These are phyloP conservation scores for Nothobranchius furzeri DNA, from an alignment of 2,113 vertebrate species.

Conservation along the genomic window DNA sequence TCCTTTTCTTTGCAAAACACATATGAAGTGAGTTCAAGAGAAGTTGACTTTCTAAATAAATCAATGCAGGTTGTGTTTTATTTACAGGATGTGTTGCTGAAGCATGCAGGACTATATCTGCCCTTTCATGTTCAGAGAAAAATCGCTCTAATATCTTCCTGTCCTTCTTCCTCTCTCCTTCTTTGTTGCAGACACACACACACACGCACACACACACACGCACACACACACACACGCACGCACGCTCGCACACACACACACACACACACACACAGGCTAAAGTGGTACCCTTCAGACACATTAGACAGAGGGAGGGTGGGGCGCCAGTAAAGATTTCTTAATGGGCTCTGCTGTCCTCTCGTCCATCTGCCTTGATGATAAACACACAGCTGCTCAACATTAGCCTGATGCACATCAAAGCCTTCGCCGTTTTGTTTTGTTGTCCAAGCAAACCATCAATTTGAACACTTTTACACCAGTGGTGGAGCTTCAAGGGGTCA, in stretches of 20 bases:
- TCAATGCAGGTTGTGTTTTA: too few species aligned
- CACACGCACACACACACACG: constrained; percentile 23
- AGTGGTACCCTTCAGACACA: constrained; percentile 74
- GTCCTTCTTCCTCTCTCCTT: not conserved
- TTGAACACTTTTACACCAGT: constrained; percentile 15
- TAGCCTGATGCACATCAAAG: constrained; percentile 44
- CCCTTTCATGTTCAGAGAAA: constrained; percentile 3
- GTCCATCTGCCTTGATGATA: constrained; percentile 72
- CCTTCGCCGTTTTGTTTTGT: constrained; percentile 20
- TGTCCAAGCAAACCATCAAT: constrained; percentile 17
- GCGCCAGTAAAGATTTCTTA: constrained; percentile 77
- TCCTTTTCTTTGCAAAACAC: too few species aligned
- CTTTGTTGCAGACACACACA: constrained; percentile 5
- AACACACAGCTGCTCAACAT: constrained; percentile 59
- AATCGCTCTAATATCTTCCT: constrained; percentile 6
- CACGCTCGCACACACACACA: constrained; percentile 23
- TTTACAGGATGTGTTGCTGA: not conserved
- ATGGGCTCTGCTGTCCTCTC: constrained; percentile 69
- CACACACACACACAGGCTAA: constrained; percentile 51
- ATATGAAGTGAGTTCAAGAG: too few species aligned
- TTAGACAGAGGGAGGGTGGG: constrained; percentile 77
- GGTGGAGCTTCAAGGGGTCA: constrained; percentile 9
- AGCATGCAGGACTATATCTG: not conserved
- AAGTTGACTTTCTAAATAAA: too few species aligned
- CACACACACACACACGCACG: constrained; percentile 41